Percentiles rank a stretch among this genome's conserved stretches.
phyloP scores from a whole-genome alignment of 2,888 invertebrate genomes.

The Epinotia nisella region DNA sequence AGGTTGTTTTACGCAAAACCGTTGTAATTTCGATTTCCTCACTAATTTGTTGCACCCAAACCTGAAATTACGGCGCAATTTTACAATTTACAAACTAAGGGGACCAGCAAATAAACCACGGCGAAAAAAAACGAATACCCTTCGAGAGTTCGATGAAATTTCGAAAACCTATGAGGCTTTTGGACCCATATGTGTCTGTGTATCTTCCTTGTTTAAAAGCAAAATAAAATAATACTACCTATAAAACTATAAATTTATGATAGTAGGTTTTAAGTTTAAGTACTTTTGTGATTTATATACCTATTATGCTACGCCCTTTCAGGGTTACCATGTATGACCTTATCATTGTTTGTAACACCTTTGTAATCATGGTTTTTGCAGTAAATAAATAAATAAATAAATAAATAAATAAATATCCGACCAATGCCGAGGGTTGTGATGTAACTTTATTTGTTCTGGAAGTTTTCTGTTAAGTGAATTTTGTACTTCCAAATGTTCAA shows the following conservation, averaged over 20 bases:
- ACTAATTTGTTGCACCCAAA: conserved; percentile 3
- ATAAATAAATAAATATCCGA: too few relatives aligned
- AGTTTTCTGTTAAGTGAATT: conserved; percentile 4
- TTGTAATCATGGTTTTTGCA: too few relatives aligned
- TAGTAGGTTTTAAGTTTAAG: too few relatives aligned
- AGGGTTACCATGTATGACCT: too few relatives aligned
- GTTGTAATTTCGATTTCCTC: neutral
- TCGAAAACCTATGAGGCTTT: conserved; percentile 21
- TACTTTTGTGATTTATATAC: too few relatives aligned
- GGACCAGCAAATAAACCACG: conserved; percentile 25
- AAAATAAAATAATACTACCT: too few relatives aligned
- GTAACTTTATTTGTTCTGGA: conserved; percentile 25
- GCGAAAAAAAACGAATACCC: conserved; percentile 11
- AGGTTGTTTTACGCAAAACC: neutral
- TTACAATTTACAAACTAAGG: conserved; percentile 20
- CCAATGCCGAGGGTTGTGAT: conserved; percentile 19
- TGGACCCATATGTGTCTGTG: too few relatives aligned
- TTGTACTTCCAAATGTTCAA: conserved; percentile 1
- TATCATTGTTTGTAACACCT: too few relatives aligned
- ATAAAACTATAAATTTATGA: too few relatives aligned
- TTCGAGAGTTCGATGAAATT: conserved; percentile 19
- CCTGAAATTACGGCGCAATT: conserved; percentile 14
- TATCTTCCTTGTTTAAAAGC: too few relatives aligned
- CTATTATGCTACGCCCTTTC: too few relatives aligned
- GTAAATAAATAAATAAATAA: too few relatives aligned